A percentile compares a stretch with the other conserved stretches of the same genome.
These are phyloP conservation scores for Botrylloides violaceus DNA, from an alignment of 23 tunicate species.

Conservation along the genomic window DNA sequence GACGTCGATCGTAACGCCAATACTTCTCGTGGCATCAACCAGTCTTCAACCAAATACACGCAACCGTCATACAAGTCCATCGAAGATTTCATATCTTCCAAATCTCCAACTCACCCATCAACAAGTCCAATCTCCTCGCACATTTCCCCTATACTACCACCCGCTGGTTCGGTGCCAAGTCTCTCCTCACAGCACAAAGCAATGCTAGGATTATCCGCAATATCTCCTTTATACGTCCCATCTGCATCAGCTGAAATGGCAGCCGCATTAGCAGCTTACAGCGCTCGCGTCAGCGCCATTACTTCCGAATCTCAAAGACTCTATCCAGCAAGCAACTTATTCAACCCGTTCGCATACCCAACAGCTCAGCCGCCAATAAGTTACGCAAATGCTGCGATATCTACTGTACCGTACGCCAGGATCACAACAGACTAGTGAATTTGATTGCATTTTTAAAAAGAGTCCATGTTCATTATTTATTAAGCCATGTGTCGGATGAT, in stretches of 20 bases:
- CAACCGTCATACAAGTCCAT: slow-evolving; percentile 3
- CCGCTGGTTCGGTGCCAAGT: not conserved
- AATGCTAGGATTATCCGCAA: slow-evolving; percentile 11
- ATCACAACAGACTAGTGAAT: slow-evolving; percentile 5
- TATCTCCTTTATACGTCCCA: slow-evolving; percentile 4
- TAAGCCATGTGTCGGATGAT: slow-evolving; percentile 1
- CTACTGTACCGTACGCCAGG: slow-evolving; percentile 8
- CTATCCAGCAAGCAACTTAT: not conserved
- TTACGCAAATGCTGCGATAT: not conserved
- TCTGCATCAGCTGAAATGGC: slow-evolving; percentile 19
- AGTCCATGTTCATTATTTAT: not conserved
- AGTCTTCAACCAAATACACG: not conserved
- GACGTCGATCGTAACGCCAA: not conserved
- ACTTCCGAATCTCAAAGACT: slow-evolving; percentile 5
- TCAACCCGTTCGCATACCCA: slow-evolving; percentile 4
- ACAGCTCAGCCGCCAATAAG: not conserved
- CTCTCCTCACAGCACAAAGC: slow-evolving; percentile 7
- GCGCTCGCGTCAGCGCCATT: slow-evolving; percentile 10
- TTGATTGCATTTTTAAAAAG: not conserved
- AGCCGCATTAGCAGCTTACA: slow-evolving; percentile 19
- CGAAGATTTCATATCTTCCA: not conserved
- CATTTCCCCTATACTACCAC: not conserved
- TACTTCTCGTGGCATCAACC: not conserved
- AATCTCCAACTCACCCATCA: not conserved
- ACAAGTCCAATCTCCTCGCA: not conserved